Base-by-base conservation (phyloP, 2,113 vertebrate genomes). In the Lamprotornis superbus region DNA sequence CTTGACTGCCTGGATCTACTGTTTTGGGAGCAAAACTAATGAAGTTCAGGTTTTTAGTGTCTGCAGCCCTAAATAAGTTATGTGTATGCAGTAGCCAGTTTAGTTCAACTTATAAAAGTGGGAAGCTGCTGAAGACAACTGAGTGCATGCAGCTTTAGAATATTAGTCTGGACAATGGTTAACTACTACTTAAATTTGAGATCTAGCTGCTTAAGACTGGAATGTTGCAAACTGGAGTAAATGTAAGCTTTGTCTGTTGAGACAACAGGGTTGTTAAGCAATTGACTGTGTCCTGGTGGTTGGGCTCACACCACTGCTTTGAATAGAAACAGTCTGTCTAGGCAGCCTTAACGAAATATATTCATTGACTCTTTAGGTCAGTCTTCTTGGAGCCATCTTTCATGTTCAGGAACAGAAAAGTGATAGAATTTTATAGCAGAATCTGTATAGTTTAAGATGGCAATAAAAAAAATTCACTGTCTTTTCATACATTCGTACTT, bases 161-260 rank as follows among this genome's bases (percentile, higher is more conserved):
- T 91, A 88, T 0, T 49, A 85, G 79, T 59, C 50, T 76, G 64
- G 50, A 35, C 79, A 92, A 59, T 89, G 64, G 93, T 86, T 92
- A 93, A 81, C 83, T 87, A 25, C 28, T 73, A 13, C 42, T 89
- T 91, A 89, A 86, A 82, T 81, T 77, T 35, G 56, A 88, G 68
- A 61, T 81, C 42, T 89, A 83, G 52, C 44, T 75, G 52, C 87
- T 94, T 27, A 71, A 75, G 60, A 47, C 39, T 87, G 83, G 79
- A 93, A 88, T 77, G 71, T 76, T 83, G 71, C 63, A 79, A 89
- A 46, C 67, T 76, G 77, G 73, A 90, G 73, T 89, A 93, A 86
- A 92, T 73, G 35, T 87, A 64, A 93, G 87, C 81, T 94, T 78
- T 94, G 71, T 89, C 59, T 93, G 47, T 47, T 67, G 76, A 95